Evolutionary conservation across 2,888 invertebrate species (phyloP).

Genomic region (Eubasilissa splendida): DNA sequence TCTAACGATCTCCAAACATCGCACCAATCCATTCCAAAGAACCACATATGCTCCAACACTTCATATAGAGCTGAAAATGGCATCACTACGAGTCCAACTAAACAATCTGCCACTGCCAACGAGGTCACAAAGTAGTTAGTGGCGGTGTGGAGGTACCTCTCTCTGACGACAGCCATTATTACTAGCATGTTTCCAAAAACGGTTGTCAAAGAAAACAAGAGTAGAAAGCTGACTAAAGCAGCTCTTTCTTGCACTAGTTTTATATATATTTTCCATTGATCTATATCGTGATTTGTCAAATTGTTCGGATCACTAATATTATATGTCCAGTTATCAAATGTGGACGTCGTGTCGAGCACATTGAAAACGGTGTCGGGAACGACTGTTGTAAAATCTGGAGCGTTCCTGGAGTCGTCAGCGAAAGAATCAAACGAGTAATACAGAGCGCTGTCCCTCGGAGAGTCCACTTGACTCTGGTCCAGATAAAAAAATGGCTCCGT

Average conservation of each 20-base stretch:
- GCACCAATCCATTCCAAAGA: slow-evolving; percentile 96
- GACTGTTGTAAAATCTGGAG: slow-evolving; percentile 30
- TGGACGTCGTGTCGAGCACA: slow-evolving; percentile 42
- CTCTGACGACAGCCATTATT: slow-evolving; percentile 92
- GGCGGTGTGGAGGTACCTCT: slow-evolving; percentile 95
- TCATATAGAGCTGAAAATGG: slow-evolving; percentile 95
- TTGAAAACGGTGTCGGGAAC: slow-evolving; percentile 46
- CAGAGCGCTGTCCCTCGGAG: slow-evolving; percentile 50
- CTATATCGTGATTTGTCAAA: slow-evolving; percentile 63
- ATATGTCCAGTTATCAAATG: slow-evolving; percentile 45
- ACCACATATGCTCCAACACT: slow-evolving; percentile 91
- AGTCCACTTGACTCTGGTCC: slow-evolving; percentile 54
- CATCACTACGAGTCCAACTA: slow-evolving; percentile 98
- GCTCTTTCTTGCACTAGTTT: slow-evolving; percentile 78
- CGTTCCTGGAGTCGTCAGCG: slow-evolving; percentile 36
- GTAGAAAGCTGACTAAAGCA: slow-evolving; percentile 84
- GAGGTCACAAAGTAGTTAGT: slow-evolving; percentile 99
- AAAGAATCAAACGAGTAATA: slow-evolving; percentile 53
- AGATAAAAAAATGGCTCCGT: slow-evolving; percentile 53
- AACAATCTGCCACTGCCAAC: slow-evolving; percentile 95
- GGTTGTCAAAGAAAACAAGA: slow-evolving; percentile 91
- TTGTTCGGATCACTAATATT: slow-evolving; percentile 59
- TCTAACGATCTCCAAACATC: slow-evolving; percentile 98
- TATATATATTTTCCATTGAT: slow-evolving; percentile 70
- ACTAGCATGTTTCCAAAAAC: slow-evolving; percentile 96